phyloP scores from a whole-genome alignment of 1,140 invertebrate genomes.

The Macrobrachium rosenbergii region DNA sequence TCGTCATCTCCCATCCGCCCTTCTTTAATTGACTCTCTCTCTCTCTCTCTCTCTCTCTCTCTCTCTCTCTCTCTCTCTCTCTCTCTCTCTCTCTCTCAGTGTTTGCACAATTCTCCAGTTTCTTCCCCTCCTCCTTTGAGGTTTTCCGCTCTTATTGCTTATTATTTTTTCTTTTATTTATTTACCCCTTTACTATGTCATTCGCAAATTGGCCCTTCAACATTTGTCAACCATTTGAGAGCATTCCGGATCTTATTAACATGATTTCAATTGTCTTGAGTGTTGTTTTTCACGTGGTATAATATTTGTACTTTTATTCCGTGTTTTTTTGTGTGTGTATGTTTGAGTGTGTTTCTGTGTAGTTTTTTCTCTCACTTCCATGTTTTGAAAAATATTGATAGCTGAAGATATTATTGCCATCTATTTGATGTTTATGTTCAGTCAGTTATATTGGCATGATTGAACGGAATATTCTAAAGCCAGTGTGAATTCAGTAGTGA shows the following conservation, averaged over 20 bases:
- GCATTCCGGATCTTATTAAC: not conserved
- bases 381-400: too few relatives aligned
- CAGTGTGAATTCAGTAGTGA: too few relatives aligned
- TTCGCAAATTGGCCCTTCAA: not conserved
- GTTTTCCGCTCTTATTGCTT: not conserved
- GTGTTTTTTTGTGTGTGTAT: conserved; percentile 47
- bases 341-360: conserved; percentile 27
- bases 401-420: too few relatives aligned
- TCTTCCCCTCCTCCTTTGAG: not conserved
- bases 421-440: not conserved
- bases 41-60: not conserved
- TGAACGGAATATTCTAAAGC: too few relatives aligned
- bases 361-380: too few relatives aligned
- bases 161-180: not conserved
- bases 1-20: not conserved
- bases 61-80: not conserved
- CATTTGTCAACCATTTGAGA: conserved; percentile 18
- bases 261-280: not conserved
- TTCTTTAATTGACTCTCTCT: not conserved
- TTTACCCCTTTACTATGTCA: not conserved
- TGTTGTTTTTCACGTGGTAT: too few relatives aligned
- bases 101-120: not conserved
- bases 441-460: not conserved
- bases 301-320: not conserved
- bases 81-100: not conserved